Conservation (phyloP, 2,113 vertebrate genomes). For the Thunnus maccoyii region DNA sequence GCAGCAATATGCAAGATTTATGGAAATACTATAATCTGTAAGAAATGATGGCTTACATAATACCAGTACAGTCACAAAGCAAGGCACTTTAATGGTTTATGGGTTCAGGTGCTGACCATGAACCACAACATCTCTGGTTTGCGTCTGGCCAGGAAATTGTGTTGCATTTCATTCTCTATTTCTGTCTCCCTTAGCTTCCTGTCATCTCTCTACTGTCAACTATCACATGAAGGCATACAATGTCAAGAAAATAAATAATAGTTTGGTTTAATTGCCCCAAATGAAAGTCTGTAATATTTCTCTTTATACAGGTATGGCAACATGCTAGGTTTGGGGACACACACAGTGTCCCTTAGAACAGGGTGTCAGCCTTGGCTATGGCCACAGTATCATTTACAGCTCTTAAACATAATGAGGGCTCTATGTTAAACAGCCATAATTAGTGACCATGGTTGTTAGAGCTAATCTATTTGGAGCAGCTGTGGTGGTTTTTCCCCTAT, state of each 20-base stretch:
- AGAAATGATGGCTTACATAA: too few species aligned
- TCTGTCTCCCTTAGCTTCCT: background rate
- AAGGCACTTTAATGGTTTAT: too few species aligned
- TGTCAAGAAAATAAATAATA: background rate
- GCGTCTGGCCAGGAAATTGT: too few species aligned
- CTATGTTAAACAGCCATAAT: slow-evolving; percentile 81
- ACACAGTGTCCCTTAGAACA: slow-evolving; percentile 10
- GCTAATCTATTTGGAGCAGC: slow-evolving; percentile 80
- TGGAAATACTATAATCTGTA: too few species aligned
- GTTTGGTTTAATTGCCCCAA: background rate
- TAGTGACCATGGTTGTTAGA: slow-evolving; percentile 76
- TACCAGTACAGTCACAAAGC: too few species aligned
- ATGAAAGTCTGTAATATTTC: background rate
- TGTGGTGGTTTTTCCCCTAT: slow-evolving; percentile 74
- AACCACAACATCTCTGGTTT: background rate
- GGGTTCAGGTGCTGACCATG: too few species aligned
- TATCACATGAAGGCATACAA: background rate
- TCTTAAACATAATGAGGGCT: slow-evolving; percentile 74
- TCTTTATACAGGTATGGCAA: slow-evolving; percentile 18
- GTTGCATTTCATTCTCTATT: background rate
- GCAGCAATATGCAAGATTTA: too few species aligned
- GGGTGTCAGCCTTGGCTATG: slow-evolving; percentile 31
- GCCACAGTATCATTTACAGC: slow-evolving; percentile 67
- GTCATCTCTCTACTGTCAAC: background rate
- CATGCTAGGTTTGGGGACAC: background rate